Percentiles rank a stretch among this genome's conserved stretches.
Conservation (phyloP, 2,888 invertebrate species). For the Carabus problematicus region DNA sequence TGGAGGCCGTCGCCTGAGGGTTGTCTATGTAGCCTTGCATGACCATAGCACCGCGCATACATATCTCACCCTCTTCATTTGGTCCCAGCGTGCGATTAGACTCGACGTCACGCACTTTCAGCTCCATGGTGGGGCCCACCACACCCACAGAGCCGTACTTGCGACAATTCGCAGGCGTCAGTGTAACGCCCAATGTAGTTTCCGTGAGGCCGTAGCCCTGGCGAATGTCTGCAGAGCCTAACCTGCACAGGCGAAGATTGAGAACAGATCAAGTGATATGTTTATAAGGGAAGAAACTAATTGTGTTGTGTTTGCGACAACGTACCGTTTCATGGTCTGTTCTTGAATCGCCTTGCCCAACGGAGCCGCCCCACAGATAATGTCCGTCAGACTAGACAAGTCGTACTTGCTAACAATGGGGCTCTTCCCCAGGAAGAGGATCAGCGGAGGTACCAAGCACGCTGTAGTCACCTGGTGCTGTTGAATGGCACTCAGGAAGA, state of each 20-base stretch:
- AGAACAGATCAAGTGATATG: too few relatives aligned
- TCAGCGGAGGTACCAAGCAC: conserved; percentile 80
- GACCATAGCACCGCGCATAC: not conserved
- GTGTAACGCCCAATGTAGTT: conserved; percentile 66
- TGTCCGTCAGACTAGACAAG: conserved; percentile 70
- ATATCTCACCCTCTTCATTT: conserved; percentile 54
- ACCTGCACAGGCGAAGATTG: conserved; percentile 43
- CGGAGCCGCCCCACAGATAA: conserved; percentile 83
- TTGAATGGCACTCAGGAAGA: conserved; percentile 74
- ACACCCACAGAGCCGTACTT: conserved; percentile 71
- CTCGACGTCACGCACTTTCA: conserved; percentile 69
- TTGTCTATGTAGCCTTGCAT: conserved; percentile 28
- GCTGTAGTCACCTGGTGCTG: conserved; percentile 71
- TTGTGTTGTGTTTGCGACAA: too few relatives aligned
- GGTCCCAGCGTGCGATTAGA: conserved; percentile 69
- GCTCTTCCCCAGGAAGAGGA: conserved; percentile 82
- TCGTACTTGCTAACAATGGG: conserved; percentile 79
- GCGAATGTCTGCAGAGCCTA: conserved; percentile 65
- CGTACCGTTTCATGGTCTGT: conserved; percentile 63
- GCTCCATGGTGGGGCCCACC: conserved; percentile 67
- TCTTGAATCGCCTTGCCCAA: conserved; percentile 73
- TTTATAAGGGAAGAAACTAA: too few relatives aligned
- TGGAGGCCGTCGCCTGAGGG: conserved; percentile 67
- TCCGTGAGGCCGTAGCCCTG: conserved; percentile 84
- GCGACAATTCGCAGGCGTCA: conserved; percentile 53